phyloP scores from a whole-genome alignment of 2,113 vertebrate genomes.

The Microcebus murinus region DNA sequence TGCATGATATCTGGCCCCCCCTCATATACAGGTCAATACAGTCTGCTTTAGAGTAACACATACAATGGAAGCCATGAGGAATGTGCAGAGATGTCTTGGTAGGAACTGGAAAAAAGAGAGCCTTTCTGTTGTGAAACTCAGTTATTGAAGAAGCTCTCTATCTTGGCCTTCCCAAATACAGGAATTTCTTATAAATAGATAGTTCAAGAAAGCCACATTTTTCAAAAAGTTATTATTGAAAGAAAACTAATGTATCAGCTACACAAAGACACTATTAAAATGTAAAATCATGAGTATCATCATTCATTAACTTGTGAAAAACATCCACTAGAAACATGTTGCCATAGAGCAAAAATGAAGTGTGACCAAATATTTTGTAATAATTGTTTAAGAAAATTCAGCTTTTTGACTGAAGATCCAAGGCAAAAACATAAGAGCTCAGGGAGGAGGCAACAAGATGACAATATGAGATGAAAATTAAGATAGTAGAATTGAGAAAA shows the following conservation, averaged over 20 bases:
- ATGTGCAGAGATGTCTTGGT: neutral
- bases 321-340: neutral
- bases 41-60: neutral
- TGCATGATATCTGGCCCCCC: neutral
- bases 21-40: neutral
- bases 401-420: neutral
- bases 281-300: neutral
- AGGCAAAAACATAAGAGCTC: neutral
- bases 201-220: neutral
- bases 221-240: neutral
- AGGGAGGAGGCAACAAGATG: neutral
- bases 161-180: neutral
- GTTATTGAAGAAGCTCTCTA: neutral
- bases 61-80: neutral
- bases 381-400: neutral
- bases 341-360: neutral
- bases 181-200: neutral
- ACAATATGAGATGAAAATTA: neutral
- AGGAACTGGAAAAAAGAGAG: neutral
- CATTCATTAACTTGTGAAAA: neutral
- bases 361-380: neutral
- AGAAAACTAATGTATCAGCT: neutral
- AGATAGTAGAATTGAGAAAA: neutral
- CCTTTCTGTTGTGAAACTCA: neutral
- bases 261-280: neutral